phyloP scores from a whole-genome alignment of 2,888 invertebrate species.

The Chrysomela aeneicollis region DNA sequence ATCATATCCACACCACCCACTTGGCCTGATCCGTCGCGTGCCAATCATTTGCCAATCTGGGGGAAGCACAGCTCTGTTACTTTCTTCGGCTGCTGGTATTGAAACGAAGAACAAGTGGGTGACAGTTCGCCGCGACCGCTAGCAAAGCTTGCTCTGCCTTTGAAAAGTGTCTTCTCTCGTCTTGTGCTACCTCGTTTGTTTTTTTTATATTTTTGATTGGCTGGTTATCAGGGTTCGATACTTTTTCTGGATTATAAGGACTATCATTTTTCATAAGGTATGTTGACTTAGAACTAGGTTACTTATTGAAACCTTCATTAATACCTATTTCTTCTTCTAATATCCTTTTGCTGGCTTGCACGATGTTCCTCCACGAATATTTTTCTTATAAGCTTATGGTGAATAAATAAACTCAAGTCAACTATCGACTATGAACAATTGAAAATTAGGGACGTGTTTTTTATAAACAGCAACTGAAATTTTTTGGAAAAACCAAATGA shows the following conservation, averaged over 20 bases:
- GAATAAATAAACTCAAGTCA: no score
- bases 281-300: background rate
- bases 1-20: no score
- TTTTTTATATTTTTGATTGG: background rate
- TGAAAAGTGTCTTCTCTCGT: background rate
- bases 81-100: slow-evolving; percentile 11
- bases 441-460: no score
- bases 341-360: no score
- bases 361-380: no score
- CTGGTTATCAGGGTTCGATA: background rate
- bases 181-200: slow-evolving; percentile 5
- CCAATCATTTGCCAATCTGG: background rate
- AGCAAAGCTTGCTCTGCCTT: no score
- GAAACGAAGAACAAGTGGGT: slow-evolving; percentile 6
- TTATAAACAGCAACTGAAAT: no score
- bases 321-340: no score
- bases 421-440: no score
- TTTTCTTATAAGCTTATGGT: no score
- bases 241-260: slow-evolving; percentile 10
- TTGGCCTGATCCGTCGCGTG: slow-evolving; percentile 18
- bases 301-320: no score
- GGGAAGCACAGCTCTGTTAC: background rate
- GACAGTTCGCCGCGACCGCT: slow-evolving; percentile 16
- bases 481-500: no score
- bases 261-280: slow-evolving; percentile 6